Evolutionary conservation across 2,888 invertebrate genomes (phyloP).

Genomic region (Marasmarcha lunaedactyla): DNA sequence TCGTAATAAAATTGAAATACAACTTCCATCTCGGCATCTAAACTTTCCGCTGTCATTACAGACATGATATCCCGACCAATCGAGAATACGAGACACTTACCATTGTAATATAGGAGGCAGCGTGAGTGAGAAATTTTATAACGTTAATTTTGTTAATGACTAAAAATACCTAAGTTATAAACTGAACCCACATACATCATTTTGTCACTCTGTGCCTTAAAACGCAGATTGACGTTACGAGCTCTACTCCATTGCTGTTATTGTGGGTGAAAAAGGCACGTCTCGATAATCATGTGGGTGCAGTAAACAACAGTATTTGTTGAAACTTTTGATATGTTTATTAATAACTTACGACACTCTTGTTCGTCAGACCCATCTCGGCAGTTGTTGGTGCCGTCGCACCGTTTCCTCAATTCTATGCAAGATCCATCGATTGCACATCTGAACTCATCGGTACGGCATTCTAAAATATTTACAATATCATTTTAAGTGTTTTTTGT

Average conservation of each 20-base stretch:
- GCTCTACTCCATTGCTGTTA: too few relatives aligned
- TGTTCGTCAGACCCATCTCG: conserved; percentile 74
- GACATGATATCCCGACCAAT: conserved; percentile 45
- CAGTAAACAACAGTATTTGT: too few relatives aligned
- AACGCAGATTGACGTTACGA: too few relatives aligned
- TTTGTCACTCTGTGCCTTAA: too few relatives aligned
- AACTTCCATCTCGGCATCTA: conserved; percentile 79
- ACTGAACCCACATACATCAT: too few relatives aligned
- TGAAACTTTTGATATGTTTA: too few relatives aligned
- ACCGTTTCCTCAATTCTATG: conserved; percentile 64
- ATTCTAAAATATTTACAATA: conserved; percentile 24
- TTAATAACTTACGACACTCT: conserved; percentile 42
- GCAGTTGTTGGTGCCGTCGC: conserved; percentile 68
- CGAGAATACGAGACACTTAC: conserved; percentile 40
- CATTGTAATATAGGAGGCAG: conserved; percentile 25
- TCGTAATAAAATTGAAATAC: conserved; percentile 75
- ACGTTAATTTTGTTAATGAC: not conserved
- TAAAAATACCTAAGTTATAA: too few relatives aligned
- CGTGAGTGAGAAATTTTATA: conserved; percentile 21
- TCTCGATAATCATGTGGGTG: too few relatives aligned
- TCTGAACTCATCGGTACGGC: conserved; percentile 63
- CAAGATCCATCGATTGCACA: conserved; percentile 73
- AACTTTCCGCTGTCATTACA: conserved; percentile 70
- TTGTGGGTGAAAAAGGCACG: too few relatives aligned
- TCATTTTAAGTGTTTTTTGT: too few relatives aligned